Conservation (phyloP, 2,888 invertebrate species). For the Lordiphosa andalusiaca region DNA sequence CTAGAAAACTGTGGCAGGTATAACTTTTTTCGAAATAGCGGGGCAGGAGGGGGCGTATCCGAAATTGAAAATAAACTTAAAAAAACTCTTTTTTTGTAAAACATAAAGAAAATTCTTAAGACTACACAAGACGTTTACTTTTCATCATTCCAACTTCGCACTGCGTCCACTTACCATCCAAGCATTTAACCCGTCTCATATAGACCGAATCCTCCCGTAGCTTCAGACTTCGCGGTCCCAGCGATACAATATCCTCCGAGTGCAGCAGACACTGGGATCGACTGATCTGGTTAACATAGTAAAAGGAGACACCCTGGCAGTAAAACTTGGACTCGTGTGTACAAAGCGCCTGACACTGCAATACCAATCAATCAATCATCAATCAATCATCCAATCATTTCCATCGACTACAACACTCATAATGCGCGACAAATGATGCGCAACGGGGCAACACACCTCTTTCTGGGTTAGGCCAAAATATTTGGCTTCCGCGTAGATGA, state of each 20-base stretch:
- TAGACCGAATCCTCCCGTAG: slow-evolving; percentile 84
- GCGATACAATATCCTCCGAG: slow-evolving; percentile 90
- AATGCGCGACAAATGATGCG: slow-evolving; percentile 47
- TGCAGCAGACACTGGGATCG: slow-evolving; percentile 85
- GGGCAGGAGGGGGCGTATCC: too few relatives aligned
- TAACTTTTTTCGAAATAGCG: too few relatives aligned
- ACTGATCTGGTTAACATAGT: slow-evolving; percentile 64
- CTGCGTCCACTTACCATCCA: slow-evolving; percentile 85
- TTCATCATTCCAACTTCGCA: too few relatives aligned
- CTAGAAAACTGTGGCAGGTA: too few relatives aligned
- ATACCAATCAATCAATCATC: slow-evolving; percentile 17
- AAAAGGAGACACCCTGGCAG: slow-evolving; percentile 86
- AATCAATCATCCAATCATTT: slow-evolving; percentile 47
- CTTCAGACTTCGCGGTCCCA: slow-evolving; percentile 87
- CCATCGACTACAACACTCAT: slow-evolving; percentile 54
- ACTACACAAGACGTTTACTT: too few relatives aligned
- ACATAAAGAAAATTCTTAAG: too few relatives aligned
- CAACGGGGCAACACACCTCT: slow-evolving; percentile 73
- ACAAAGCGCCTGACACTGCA: slow-evolving; percentile 84
- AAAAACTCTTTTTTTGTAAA: too few relatives aligned
- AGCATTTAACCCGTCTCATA: slow-evolving; percentile 90
- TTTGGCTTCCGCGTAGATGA: slow-evolving; percentile 82
- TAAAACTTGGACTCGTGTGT: slow-evolving; percentile 84
- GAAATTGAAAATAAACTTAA: too few relatives aligned
- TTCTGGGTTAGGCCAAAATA: slow-evolving; percentile 78